Conservation (phyloP, 2,797 vertebrate genomes). For the Coregonus ussuriensis region DNA sequence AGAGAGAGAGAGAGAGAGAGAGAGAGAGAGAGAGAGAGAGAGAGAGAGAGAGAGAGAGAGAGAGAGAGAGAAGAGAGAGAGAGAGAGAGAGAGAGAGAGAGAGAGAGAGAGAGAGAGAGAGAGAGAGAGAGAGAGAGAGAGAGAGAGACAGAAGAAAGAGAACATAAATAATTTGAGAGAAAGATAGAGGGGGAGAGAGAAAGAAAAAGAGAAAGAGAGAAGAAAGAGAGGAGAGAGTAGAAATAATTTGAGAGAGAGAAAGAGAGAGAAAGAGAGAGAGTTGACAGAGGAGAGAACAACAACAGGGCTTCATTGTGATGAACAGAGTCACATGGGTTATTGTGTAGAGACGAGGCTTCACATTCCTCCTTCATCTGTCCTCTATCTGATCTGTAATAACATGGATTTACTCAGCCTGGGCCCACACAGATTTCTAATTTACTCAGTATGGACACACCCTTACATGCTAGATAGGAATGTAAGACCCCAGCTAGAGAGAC, state of each 20-base stretch:
- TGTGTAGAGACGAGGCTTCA: not conserved
- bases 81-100: no score
- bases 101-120: no score
- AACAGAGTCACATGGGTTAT: constrained; percentile 3
- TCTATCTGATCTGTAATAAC: not conserved
- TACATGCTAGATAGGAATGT: not conserved
- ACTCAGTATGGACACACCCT: not conserved
- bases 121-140: not conserved
- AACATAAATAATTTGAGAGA: no score
- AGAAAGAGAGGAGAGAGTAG: no score
- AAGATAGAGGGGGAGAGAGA: no score
- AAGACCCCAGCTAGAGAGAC: not conserved
- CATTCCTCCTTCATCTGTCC: not conserved
- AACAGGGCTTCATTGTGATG: not conserved
- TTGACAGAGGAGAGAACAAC: not conserved
- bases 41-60: no score
- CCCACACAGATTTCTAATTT: not conserved
- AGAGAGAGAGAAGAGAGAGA: no score
- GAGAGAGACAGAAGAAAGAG: no score
- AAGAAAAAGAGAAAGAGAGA: no score
- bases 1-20: no score
- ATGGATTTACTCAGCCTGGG: not conserved
- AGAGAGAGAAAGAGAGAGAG: not conserved
- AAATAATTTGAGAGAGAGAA: not conserved
- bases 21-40: no score